Percentiles rank a stretch among this genome's conserved stretches.
Evolutionary conservation across 2,888 invertebrate genomes (phyloP).

Genomic region (Hirtodrosophila cameraria): DNA sequence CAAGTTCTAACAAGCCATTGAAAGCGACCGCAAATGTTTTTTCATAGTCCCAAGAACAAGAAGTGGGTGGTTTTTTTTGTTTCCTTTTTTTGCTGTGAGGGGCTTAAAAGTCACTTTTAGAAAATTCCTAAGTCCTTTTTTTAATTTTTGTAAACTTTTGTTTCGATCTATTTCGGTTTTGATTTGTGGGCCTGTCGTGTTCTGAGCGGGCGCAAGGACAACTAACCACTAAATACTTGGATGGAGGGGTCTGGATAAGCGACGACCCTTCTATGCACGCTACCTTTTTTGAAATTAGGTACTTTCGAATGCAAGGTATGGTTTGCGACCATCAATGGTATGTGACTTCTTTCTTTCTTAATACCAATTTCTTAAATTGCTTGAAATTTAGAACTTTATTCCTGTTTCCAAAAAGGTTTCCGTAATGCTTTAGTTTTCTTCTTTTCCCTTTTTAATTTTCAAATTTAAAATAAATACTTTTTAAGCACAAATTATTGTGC

Average conservation of each 20-base stretch:
- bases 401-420: too few relatives aligned
- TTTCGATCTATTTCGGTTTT: conserved; percentile 64
- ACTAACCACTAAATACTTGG: too few relatives aligned
- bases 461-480: too few relatives aligned
- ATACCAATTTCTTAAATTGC: too few relatives aligned
- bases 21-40: conserved; percentile 44
- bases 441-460: too few relatives aligned
- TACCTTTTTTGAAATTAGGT: neutral
- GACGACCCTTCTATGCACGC: conserved; percentile 6
- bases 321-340: too few relatives aligned
- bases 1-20: conserved; percentile 24
- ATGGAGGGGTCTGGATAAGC: neutral
- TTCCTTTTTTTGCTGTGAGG: neutral
- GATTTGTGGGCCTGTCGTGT: conserved; percentile 61
- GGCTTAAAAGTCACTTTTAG: conserved; percentile 29
- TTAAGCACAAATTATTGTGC: too few relatives aligned
- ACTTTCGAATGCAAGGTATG: too few relatives aligned
- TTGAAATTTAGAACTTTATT: too few relatives aligned
- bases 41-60: neutral
- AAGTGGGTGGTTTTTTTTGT: conserved; percentile 19
- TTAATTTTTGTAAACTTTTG: conserved; percentile 62
- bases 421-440: too few relatives aligned
- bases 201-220: conserved; percentile 12
- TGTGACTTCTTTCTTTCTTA: too few relatives aligned
- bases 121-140: conserved; percentile 35